These are phyloP conservation scores for Numenius phaeopus DNA, from an alignment of 2,797 vertebrate genomes.

Conservation along the genomic window DNA sequence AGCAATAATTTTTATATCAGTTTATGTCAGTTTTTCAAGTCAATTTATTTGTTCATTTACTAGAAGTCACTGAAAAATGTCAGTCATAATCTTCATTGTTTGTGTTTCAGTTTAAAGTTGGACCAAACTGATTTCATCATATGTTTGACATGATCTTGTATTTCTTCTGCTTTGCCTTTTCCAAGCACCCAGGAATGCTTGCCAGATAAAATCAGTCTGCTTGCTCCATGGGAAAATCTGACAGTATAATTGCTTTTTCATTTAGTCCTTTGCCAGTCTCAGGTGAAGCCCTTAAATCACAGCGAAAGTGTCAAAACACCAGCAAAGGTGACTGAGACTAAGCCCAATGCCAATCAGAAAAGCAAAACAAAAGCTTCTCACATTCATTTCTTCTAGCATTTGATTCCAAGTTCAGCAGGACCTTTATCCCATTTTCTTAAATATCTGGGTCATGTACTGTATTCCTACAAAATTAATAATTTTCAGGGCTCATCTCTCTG, in stretches of 20 bases:
- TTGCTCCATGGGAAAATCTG: not conserved
- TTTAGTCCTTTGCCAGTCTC: not conserved
- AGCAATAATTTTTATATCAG: not conserved
- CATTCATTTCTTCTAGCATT: not conserved
- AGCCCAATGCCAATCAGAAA: not conserved
- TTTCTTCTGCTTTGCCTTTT: not conserved
- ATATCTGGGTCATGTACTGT: not conserved
- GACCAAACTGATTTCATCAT: not conserved
- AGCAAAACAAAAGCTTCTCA: not conserved
- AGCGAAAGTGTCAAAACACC: not conserved
- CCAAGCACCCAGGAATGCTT: not conserved
- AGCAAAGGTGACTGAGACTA: not conserved
- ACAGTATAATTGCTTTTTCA: not conserved
- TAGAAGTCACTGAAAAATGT: not conserved
- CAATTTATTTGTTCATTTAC: not conserved
- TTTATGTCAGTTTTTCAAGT: not conserved
- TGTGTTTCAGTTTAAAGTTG: not conserved
- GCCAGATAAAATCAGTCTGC: not conserved
- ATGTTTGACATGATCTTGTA: not conserved
- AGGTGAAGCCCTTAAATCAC: not conserved
- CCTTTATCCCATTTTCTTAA: not conserved
- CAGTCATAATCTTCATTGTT: not conserved
- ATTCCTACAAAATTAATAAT: not conserved
- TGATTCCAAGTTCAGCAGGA: not conserved
- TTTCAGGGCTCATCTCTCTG: not conserved